phyloP scores from a whole-genome alignment of 2,888 invertebrate genomes.

The Crossocerus cetratus region DNA sequence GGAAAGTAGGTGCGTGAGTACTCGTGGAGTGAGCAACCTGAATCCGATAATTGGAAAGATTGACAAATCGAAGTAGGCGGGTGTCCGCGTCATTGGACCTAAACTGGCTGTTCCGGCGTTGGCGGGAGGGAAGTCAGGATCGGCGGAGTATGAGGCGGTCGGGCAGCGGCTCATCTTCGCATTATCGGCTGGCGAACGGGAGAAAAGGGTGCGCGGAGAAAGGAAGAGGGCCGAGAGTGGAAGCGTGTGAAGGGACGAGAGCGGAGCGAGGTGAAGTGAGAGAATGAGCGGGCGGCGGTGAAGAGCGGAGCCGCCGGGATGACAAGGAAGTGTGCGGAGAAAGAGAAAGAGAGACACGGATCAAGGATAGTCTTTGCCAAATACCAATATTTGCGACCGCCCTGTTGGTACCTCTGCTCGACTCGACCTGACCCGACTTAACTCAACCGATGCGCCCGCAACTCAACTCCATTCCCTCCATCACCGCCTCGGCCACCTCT shows the following conservation, averaged over 20 bases:
- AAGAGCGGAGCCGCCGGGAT: constrained; percentile 44
- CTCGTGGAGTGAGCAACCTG: too few species aligned
- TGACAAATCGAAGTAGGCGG: background rate
- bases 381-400: constrained; percentile 77
- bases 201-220: too few species aligned
- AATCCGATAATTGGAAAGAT: too few species aligned
- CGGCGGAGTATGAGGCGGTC: constrained; percentile 11
- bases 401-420: constrained; percentile 75
- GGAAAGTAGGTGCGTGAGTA: too few species aligned
- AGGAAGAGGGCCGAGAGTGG: constrained; percentile 20
- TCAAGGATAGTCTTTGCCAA: constrained; percentile 77
- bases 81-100: background rate
- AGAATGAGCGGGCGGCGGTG: constrained; percentile 50
- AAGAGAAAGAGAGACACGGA: constrained; percentile 73
- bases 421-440: constrained; percentile 72
- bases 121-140: background rate
- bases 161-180: constrained; percentile 22
- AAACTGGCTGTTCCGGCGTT: background rate
- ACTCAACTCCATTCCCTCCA: constrained; percentile 63
- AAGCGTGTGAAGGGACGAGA: constrained; percentile 47
- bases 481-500: constrained; percentile 43
- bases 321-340: constrained; percentile 58
- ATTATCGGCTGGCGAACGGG: constrained; percentile 22
- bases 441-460: constrained; percentile 71
- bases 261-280: constrained; percentile 42